Evolutionary conservation across 2,113 vertebrate genomes (phyloP).

Genomic region (Ophiodon elongatus): DNA sequence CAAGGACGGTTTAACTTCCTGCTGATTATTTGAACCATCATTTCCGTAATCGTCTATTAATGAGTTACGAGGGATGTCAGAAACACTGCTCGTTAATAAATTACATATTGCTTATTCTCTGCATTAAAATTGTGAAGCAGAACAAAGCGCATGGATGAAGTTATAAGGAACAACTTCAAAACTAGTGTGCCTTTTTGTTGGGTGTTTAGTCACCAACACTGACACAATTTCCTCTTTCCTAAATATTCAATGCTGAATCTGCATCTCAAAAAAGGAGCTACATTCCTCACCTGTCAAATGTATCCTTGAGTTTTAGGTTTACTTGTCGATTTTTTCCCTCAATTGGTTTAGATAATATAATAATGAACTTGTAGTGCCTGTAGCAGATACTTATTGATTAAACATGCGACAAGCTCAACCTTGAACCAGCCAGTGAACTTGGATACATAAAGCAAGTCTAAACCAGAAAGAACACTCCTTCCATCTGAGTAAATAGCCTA

Average conservation of each 20-base stretch:
- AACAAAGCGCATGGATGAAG: not conserved
- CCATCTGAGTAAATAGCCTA: not conserved
- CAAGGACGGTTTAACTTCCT: not conserved
- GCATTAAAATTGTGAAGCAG: not conserved
- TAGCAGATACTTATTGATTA: not conserved
- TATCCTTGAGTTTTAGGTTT: not conserved
- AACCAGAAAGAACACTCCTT: not conserved
- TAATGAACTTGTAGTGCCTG: not conserved
- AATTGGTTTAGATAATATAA: not conserved
- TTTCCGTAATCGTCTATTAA: not conserved
- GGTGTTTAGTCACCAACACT: not conserved
- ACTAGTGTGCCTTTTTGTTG: not conserved
- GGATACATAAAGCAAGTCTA: not conserved
- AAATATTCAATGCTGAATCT: not conserved
- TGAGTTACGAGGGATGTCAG: not conserved
- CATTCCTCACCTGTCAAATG: not conserved
- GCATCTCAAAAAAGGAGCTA: not conserved
- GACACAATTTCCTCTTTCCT: slow-evolving; percentile 25
- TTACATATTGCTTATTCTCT: not conserved
- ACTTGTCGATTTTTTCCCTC: not conserved
- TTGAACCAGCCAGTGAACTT: not conserved
- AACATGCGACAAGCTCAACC: not conserved
- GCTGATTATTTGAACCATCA: not conserved
- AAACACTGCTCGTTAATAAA: not conserved
- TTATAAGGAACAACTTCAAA: not conserved